A percentile compares a stretch with the other conserved stretches of the same genome.
Conservation (phyloP, 2,797 vertebrate species). For the Acestrorhynchus altus region DNA sequence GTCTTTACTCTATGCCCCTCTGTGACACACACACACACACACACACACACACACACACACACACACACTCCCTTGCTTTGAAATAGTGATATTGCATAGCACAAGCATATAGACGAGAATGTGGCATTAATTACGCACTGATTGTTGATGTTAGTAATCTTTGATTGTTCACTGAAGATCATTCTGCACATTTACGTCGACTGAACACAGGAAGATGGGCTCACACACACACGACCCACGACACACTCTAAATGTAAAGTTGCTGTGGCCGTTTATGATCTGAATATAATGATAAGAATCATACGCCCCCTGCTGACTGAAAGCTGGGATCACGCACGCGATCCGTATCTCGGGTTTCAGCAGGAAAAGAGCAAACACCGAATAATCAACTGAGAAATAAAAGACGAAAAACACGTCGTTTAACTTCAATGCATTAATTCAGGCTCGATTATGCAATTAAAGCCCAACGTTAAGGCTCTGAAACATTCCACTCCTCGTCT, state of each 20-base stretch:
- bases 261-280: no score
- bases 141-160: slow-evolving; percentile 66
- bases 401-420: slow-evolving; percentile 46
- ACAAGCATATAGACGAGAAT: slow-evolving; percentile 68
- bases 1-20: slow-evolving; percentile 48
- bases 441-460: slow-evolving; percentile 73
- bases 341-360: slow-evolving; percentile 39
- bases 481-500: slow-evolving; percentile 75
- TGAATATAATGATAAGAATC: slow-evolving; percentile 60
- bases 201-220: no score
- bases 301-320: slow-evolving; percentile 62
- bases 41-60: not conserved
- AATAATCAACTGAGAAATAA: slow-evolving; percentile 50
- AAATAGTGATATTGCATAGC: slow-evolving; percentile 58
- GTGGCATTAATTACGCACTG: slow-evolving; percentile 64
- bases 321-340: no score
- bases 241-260: no score
- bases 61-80: slow-evolving; percentile 40
- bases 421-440: slow-evolving; percentile 31
- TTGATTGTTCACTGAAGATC: slow-evolving; percentile 68
- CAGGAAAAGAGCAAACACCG: slow-evolving; percentile 30
- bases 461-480: slow-evolving; percentile 66
- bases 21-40: slow-evolving; percentile 54
- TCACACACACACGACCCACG: no score
- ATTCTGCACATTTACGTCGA: slow-evolving; percentile 60